These are phyloP conservation scores for Eristalis pertinax DNA, from an alignment of 2,888 invertebrate species.

Conservation along the genomic window DNA sequence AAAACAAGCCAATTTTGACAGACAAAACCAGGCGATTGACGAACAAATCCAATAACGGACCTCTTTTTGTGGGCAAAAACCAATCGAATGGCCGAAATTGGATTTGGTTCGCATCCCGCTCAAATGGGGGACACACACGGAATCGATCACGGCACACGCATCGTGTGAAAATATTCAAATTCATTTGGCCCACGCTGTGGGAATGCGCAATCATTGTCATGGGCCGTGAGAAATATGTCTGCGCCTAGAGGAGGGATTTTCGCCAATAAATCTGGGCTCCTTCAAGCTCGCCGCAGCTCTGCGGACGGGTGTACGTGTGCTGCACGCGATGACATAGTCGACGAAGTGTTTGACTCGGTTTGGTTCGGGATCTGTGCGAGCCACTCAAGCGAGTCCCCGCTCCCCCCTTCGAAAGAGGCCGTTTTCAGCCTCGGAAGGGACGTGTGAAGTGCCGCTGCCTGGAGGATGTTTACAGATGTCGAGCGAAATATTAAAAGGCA, in stretches of 20 bases:
- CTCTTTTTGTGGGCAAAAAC: neutral
- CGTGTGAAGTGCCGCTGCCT: neutral
- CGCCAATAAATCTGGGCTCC: neutral
- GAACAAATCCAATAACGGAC: neutral
- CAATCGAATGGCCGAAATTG: conserved; percentile 8
- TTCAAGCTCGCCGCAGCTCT: neutral
- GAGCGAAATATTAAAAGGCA: conserved; percentile 8
- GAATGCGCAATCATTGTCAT: neutral
- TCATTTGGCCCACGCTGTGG: neutral
- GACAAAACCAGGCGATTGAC: neutral
- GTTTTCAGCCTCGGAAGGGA: neutral
- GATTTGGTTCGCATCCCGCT: neutral
- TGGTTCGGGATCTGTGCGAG: too few species aligned
- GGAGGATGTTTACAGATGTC: conserved; percentile 4
- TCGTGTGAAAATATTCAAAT: conserved; percentile 10
- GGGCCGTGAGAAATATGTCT: neutral
- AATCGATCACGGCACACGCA: neutral
- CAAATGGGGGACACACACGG: neutral
- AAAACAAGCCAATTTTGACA: neutral
- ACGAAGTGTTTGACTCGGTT: neutral
- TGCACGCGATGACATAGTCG: neutral
- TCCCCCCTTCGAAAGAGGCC: neutral
- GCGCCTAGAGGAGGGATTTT: neutral
- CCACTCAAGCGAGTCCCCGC: too few species aligned
- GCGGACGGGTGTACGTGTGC: neutral